Evolutionary conservation across 2,888 invertebrate genomes (phyloP).

Genomic region (Laspeyria flexula): DNA sequence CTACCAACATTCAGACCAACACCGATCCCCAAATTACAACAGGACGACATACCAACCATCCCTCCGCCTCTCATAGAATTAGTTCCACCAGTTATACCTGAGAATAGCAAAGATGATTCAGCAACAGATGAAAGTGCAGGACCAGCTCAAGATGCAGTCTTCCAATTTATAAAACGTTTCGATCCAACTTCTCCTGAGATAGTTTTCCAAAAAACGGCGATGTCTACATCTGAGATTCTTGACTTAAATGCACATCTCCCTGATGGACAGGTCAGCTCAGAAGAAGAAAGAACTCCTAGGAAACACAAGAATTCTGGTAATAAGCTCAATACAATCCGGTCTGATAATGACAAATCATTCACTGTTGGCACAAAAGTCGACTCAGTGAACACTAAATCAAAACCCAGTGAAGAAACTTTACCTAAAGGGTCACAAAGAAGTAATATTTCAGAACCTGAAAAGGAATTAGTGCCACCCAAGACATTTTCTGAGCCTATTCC

Average conservation of each 20-base stretch:
- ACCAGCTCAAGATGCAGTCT: slow-evolving; percentile 60
- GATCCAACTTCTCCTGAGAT: slow-evolving; percentile 75
- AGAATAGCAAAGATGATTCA: slow-evolving; percentile 54
- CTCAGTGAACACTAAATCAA: slow-evolving; percentile 63
- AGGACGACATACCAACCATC: slow-evolving; percentile 29
- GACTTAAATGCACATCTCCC: slow-evolving; percentile 72
- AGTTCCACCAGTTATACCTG: slow-evolving; percentile 58
- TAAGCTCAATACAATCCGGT: slow-evolving; percentile 60
- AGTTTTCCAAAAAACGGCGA: slow-evolving; percentile 68
- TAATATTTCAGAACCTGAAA: slow-evolving; percentile 56
- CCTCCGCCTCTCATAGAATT: slow-evolving; percentile 61
- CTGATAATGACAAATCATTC: slow-evolving; percentile 59
- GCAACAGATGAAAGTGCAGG: slow-evolving; percentile 36
- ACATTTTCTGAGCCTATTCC: slow-evolving; percentile 66
- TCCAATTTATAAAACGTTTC: slow-evolving; percentile 79
- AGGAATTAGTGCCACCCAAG: slow-evolving; percentile 84
- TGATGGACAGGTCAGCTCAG: slow-evolving; percentile 69
- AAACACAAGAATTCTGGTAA: slow-evolving; percentile 65
- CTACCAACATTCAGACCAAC: slow-evolving; percentile 58
- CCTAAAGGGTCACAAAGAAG: slow-evolving; percentile 16
- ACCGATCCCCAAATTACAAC: slow-evolving; percentile 25
- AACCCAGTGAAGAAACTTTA: slow-evolving; percentile 26
- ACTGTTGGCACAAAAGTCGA: slow-evolving; percentile 60
- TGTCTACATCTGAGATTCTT: slow-evolving; percentile 74
- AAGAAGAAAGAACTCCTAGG: slow-evolving; percentile 70